These are phyloP conservation scores for Zele albiditarsus DNA, from an alignment of 2,888 invertebrate genomes.

Conservation along the genomic window DNA sequence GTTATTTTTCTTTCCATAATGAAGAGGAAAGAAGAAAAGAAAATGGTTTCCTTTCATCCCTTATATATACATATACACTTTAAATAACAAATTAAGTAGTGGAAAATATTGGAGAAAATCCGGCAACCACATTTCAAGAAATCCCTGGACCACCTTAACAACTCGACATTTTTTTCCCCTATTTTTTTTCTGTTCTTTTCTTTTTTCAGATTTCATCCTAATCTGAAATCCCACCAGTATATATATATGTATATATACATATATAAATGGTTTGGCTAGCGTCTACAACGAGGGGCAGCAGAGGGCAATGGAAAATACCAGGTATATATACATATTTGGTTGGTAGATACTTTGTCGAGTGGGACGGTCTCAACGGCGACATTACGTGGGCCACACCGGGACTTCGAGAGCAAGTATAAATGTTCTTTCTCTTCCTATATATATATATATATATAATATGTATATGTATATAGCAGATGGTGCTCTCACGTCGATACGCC, in stretches of 20 bases:
- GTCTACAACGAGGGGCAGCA: background rate
- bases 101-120: slow-evolving; percentile 13
- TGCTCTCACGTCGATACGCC: slow-evolving; percentile 38
- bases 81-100: slow-evolving; percentile 20
- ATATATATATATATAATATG: background rate
- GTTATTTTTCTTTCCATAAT: background rate
- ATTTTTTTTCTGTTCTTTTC: background rate
- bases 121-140: slow-evolving; percentile 15
- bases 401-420: slow-evolving; percentile 46
- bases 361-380: slow-evolving; percentile 47
- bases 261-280: background rate
- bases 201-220: slow-evolving; percentile 27
- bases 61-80: background rate
- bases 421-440: slow-evolving; percentile 38
- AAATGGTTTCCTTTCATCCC: background rate
- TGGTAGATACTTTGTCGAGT: slow-evolving; percentile 40
- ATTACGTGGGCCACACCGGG: slow-evolving; percentile 42
- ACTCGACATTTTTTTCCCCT: slow-evolving; percentile 2
- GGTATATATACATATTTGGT: background rate
- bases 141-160: slow-evolving; percentile 22
- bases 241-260: background rate
- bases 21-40: background rate
- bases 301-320: slow-evolving; percentile 32
- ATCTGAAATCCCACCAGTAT: slow-evolving; percentile 14
- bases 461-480: slow-evolving; percentile 30